Evolutionary conservation across 2,888 invertebrate species (phyloP).

Genomic region (Erebia aethiops): DNA sequence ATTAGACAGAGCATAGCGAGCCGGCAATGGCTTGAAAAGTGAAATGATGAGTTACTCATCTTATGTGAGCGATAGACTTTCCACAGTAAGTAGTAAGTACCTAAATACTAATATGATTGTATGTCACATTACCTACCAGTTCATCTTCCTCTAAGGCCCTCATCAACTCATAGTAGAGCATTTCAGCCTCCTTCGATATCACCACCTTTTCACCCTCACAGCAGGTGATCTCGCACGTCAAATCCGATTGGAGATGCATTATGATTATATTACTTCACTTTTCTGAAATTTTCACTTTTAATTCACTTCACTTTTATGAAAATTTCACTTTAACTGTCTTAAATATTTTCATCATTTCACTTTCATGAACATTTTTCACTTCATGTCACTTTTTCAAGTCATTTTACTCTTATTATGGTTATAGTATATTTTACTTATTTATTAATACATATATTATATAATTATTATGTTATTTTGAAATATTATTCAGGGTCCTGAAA

Average conservation of each 20-base stretch:
- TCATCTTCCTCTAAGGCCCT: constrained; percentile 77
- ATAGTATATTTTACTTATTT: not conserved
- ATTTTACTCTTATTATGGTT: not conserved
- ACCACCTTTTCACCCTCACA: constrained; percentile 66
- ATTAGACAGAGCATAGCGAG: too few species aligned
- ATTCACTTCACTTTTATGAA: constrained; percentile 31
- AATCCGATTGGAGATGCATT: constrained; percentile 75
- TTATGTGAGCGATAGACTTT: too few species aligned
- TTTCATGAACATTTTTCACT: not conserved
- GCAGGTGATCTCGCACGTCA: constrained; percentile 64
- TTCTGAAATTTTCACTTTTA: constrained; percentile 39
- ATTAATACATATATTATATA: too few species aligned
- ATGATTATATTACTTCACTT: constrained; percentile 49
- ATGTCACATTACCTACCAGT: constrained; percentile 59
- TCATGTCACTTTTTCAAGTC: not conserved
- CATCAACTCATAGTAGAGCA: constrained; percentile 80
- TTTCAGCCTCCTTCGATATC: constrained; percentile 77
- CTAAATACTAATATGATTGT: not conserved
- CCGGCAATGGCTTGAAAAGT: too few species aligned
- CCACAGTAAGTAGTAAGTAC: not conserved
- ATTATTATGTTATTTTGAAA: not conserved
- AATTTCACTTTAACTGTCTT: not conserved
- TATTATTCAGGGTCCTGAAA: not conserved
- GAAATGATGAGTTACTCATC: too few species aligned
- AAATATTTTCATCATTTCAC: not conserved